Base-by-base conservation (phyloP, 2,113 vertebrate genomes). In the Donacobius atricapilla region DNA sequence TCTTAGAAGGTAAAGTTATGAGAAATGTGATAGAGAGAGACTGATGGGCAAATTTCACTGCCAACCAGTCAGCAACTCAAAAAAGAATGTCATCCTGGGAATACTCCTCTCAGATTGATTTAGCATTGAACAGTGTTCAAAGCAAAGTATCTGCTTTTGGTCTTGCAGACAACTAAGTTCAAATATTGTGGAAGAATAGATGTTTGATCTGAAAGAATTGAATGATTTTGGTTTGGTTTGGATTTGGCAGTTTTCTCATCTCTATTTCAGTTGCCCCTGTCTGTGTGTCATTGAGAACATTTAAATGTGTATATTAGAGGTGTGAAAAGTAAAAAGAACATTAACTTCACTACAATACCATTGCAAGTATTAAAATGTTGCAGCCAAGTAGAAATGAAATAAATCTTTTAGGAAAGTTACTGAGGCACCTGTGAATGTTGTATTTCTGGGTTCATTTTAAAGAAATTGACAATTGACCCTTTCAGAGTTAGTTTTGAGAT, bases 311-410 rank as follows among this genome's bases (percentile, higher is more conserved):
- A 19, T 57, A 69, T 89, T 83, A 85, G 71, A 82, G 60, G 27
- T 65, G 30, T 81, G 79, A 44, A 86, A 85, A 42, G 48, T 40
- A 48, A 88, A 87, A 54, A 84, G 23, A 57, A 31, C 2, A 5
- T 51, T 58, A 64, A 58, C 70, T 88, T 90, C 54, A 61, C 15
- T 63, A 37, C 35, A 66, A 9, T 45, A 84, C 45, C 39, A 39
- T 71, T 48, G 5, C 56, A 92, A 73, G 45, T 89, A 47, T 89
- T 96, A 57, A 71, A 89, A 75, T 58, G 8, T 47, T 85, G 53
- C 92, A 97, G 92, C 95, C 61, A 83, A 91, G 70, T 39, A 75
- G 75, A 94, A 96, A 86, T 57, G 9, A 92, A 94, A 87, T 75
- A 76, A 86, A 79, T 88, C 53, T 85, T 87, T 65, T 50, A 75